Evolutionary conservation across 1,140 invertebrate species (phyloP), one percentile per base, ranked within the genome.

Genomic region (Berghia stephanieae): DNA sequence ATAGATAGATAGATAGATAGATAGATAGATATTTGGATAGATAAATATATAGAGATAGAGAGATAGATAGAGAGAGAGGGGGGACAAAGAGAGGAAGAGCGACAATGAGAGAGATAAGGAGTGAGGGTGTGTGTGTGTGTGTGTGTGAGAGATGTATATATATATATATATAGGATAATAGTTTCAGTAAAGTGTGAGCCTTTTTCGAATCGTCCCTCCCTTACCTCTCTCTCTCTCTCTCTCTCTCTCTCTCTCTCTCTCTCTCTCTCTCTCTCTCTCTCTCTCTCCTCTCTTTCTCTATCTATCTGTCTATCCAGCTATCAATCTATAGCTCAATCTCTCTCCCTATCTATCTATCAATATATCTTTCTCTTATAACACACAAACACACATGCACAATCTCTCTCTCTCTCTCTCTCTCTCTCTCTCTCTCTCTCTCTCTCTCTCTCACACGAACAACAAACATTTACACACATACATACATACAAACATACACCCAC

Each of bases 231-330:
- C 34, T 38, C 42, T 52, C 42, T 46, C 42, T 52, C 42, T 46
- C 70, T 46, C 70, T 31, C 66, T 68, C 66, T 34, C 66, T 68
- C 66, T 1, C 66, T 68, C 66, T 34, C 66, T 68, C 66, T 34
- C 66, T 68, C 66, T 34, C 66, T 68, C 66, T 34, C 66, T 68
- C 66, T 34, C 66, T 68, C 66, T 34, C 66, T 68, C 66, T 34
- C 66, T 2, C 66, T 34, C 66, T 3, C 66, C 1, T 36, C 27
- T 31, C 55, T 21, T 60, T 21, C 21, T 60, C 31, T 34, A 36
- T 38, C 40, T 5, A 66, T 38, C 60, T 66, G n/a, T 4, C 34
- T 27, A 31, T 66, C 40, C 4, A 1, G 3, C 0, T 66, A 38
- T 13, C n/a, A 66, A 13, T 36, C n/a, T 3, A 36, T 16, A 31